Evolutionary conservation across 1,140 invertebrate species (phyloP), one percentile per base, ranked within the genome.

Genomic region (Papilio glaucus): DNA sequence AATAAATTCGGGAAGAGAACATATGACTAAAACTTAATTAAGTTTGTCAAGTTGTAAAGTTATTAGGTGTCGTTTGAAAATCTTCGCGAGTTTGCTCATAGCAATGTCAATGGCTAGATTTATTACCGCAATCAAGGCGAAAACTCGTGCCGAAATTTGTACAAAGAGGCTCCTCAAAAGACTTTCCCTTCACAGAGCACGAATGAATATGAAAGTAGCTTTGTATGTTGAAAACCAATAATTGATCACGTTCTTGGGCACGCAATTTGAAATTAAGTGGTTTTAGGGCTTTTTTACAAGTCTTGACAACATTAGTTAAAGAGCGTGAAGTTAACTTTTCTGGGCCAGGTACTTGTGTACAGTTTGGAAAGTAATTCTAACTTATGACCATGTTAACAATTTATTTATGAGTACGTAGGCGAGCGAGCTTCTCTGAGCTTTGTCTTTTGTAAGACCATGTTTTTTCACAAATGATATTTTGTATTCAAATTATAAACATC

Each of bases 21-120:
- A 39, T 33, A 65, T 21, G 37, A 65, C 33, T 18, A 10, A 65
- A 65, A 65, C 62, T 65, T 65, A 65, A 65, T 65, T 37, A 38
- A 39, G 49, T 57, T 41, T 41, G 39, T 41, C 8, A 65, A 65
- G 62, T 65, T 65, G 18, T 41, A 18, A 65, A 65, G 62, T 65
- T 65, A 65, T 65, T 65, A 65, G 29, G 33, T 65, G 18, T 21
- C 62, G 62, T 65, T 65, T 65, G 29, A 65, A 38, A 65, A 21
- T 65, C 37, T 38, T 21, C 37, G n/a, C 33, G 62, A 65, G 33
- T 65, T 65, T 39, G 33, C 37, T 65, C 62, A 65, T 65, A 65
- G 15, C 62, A 13, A 37, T 65, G 62, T 38, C 37, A 65, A 65
- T 39, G 62, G 62, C 15, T 65, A 65, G 62, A 65, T 65, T 65